Conservation (phyloP, 2,888 invertebrate genomes). For the Mesoligia furuncula region DNA sequence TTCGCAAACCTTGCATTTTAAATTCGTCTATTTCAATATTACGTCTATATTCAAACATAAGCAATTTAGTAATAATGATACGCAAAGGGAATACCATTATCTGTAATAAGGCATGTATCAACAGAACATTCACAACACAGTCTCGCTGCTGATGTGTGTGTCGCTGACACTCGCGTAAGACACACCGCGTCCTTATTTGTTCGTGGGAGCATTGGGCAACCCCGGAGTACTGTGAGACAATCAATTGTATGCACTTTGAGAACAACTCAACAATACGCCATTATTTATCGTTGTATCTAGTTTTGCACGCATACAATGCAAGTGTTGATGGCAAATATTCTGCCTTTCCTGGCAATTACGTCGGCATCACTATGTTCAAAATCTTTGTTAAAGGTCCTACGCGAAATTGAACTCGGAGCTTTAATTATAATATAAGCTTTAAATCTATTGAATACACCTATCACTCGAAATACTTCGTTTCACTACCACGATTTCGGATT, state of each 20-base stretch:
- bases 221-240: slow-evolving; percentile 33
- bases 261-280: slow-evolving; percentile 54
- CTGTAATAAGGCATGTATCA: slow-evolving; percentile 22
- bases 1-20: slow-evolving; percentile 23
- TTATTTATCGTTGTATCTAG: slow-evolving; percentile 37
- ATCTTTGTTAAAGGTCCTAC: not conserved
- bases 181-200: slow-evolving; percentile 20
- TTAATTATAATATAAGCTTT: not conserved
- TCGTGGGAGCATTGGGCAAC: slow-evolving; percentile 55
- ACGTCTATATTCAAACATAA: slow-evolving; percentile 20
- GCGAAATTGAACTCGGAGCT: not conserved
- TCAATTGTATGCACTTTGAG: slow-evolving; percentile 56
- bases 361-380: not conserved
- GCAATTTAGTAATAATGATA: slow-evolving; percentile 42
- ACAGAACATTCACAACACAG: slow-evolving; percentile 26
- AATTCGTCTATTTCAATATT: slow-evolving; percentile 34
- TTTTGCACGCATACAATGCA: slow-evolving; percentile 19
- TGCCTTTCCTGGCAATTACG: slow-evolving; percentile 6
- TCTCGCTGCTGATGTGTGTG: slow-evolving; percentile 5
- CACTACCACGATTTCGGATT: not conserved
- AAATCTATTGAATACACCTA: not conserved
- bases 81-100: slow-evolving; percentile 25
- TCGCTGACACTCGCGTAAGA: slow-evolving; percentile 14
- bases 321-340: slow-evolving; percentile 8
- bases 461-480: not conserved